phyloP scores from a whole-genome alignment of 2,888 invertebrate species.

The Tetragonula carbonaria region DNA sequence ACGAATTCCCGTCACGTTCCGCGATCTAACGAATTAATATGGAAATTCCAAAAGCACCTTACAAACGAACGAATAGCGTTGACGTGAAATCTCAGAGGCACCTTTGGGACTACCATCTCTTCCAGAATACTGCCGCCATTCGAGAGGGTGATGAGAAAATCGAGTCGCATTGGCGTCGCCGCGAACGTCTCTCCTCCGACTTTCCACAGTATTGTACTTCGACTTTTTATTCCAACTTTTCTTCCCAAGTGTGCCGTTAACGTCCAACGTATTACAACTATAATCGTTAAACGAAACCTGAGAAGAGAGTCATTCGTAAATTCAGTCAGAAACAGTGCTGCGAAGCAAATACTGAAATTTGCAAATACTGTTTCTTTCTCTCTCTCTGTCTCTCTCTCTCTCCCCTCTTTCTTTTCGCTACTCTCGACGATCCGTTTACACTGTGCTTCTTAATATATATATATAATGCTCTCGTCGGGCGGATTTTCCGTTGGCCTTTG shows the following conservation, averaged over 20 bases:
- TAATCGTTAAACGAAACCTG: too few relatives aligned
- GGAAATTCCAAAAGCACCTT: conserved; percentile 77
- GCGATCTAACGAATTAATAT: conserved; percentile 80
- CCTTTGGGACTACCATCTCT: conserved; percentile 48
- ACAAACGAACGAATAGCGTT: conserved; percentile 70
- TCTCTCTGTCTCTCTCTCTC: not conserved
- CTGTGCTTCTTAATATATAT: not conserved
- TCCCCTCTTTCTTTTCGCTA: not conserved
- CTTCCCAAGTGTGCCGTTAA: not conserved
- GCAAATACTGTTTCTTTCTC: too few relatives aligned
- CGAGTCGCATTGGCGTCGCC: conserved; percentile 67
- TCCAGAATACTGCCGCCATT: not conserved
- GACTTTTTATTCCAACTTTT: not conserved
- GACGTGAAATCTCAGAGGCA: conserved; percentile 70
- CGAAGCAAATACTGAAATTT: too few relatives aligned
- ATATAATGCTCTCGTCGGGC: not conserved
- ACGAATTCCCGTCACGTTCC: conserved; percentile 75
- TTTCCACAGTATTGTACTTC: not conserved
- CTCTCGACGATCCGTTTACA: not conserved
- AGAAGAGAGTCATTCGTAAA: too few relatives aligned
- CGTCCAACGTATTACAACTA: not conserved
- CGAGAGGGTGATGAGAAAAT: conserved; percentile 41
- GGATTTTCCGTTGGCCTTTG: not conserved
- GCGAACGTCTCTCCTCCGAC: not conserved
- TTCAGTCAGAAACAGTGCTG: too few relatives aligned